phyloP scores from a whole-genome alignment of 1,140 invertebrate genomes.

The Halyomorpha halys region DNA sequence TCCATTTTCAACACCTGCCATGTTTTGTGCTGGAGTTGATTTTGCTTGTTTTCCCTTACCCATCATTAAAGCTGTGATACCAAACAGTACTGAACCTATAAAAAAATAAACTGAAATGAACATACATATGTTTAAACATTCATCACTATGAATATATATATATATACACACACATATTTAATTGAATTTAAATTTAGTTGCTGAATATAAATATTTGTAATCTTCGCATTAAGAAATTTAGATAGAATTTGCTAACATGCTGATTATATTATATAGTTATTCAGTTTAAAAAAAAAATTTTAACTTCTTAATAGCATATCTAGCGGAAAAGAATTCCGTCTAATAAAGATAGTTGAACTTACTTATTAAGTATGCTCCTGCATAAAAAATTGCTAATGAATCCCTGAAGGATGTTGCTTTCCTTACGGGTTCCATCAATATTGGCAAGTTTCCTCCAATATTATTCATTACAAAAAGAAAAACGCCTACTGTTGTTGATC shows the following conservation, averaged over 20 bases:
- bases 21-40: conserved; percentile 26
- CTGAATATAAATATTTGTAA: too few relatives aligned
- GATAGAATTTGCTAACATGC: too few relatives aligned
- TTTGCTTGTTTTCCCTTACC: conserved; percentile 25
- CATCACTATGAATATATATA: too few relatives aligned
- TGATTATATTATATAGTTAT: too few relatives aligned
- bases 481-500: conserved; percentile 72
- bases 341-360: conserved; percentile 41
- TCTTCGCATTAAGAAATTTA: too few relatives aligned
- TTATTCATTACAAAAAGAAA: conserved; percentile 89
- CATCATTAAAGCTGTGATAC: conserved; percentile 32
- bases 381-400: conserved; percentile 75
- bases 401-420: conserved; percentile 68
- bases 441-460: conserved; percentile 81
- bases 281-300: too few relatives aligned
- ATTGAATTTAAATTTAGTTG: too few relatives aligned
- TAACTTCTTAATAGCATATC: too few relatives aligned
- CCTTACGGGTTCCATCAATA: conserved; percentile 72
- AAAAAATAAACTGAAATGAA: not conserved
- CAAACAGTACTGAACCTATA: conserved; percentile 33
- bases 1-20: conserved; percentile 32
- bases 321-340: too few relatives aligned
- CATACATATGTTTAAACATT: too few relatives aligned
- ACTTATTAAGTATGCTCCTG: conserved; percentile 74
- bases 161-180: too few relatives aligned